Evolutionary conservation across 1,140 invertebrate genomes (phyloP).

Genomic region (Camponotus vicinus): DNA sequence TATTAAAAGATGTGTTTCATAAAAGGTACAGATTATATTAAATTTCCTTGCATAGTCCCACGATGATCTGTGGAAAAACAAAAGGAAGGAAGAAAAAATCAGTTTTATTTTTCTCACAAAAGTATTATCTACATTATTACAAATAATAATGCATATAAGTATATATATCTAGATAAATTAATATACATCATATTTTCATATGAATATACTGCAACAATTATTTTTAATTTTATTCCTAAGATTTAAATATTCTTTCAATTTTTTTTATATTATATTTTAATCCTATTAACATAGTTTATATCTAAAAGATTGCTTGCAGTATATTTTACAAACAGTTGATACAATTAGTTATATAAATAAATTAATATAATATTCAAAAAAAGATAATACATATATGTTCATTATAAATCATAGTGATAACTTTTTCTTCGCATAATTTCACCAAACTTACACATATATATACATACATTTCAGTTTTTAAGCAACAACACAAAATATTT

Average conservation of each 20-base stretch:
- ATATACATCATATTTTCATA: conserved; percentile 23
- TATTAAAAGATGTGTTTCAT: conserved; percentile 77
- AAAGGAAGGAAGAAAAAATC: conserved; percentile 24
- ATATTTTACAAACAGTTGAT: conserved; percentile 71
- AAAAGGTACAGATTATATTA: conserved; percentile 63
- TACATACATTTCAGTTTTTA: conserved; percentile 44
- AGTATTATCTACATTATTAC: conserved; percentile 43
- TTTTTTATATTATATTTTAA: neutral
- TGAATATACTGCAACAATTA: conserved; percentile 60
- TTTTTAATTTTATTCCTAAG: neutral
- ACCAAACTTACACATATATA: conserved; percentile 67
- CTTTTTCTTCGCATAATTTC: conserved; percentile 53
- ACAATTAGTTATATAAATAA: conserved; percentile 52
- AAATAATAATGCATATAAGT: conserved; percentile 57
- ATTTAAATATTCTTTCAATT: neutral
- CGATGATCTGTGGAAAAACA: conserved; percentile 64
- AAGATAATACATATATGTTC: conserved; percentile 42
- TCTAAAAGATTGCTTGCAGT: conserved; percentile 40
- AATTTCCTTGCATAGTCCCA: conserved; percentile 63
- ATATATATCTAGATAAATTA: conserved; percentile 45
- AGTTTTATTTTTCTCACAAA: conserved; percentile 67
- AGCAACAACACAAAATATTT: conserved; percentile 46
- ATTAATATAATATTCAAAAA: conserved; percentile 40
- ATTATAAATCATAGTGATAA: conserved; percentile 34
- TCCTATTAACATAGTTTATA: neutral